Percentiles rank a stretch among this genome's conserved stretches.
phyloP scores from a whole-genome alignment of 2,113 vertebrate genomes.

The Seriola dumerili region DNA sequence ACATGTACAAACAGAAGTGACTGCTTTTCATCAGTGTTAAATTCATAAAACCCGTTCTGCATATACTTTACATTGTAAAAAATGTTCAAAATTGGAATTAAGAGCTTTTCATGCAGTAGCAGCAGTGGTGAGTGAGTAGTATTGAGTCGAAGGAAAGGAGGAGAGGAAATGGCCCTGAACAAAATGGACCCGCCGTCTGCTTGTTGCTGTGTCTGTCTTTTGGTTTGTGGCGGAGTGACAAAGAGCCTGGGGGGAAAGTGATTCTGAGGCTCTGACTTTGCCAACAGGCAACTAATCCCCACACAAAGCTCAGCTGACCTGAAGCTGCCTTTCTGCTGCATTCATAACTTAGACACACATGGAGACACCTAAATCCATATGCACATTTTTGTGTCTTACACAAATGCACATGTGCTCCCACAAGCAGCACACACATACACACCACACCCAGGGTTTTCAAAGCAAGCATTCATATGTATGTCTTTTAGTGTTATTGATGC shows the following conservation, averaged over 20 bases:
- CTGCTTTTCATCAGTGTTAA: background rate
- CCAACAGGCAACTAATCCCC: constrained; percentile 78
- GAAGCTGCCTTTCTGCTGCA: constrained; percentile 66
- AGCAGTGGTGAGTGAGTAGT: constrained; percentile 43
- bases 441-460: background rate
- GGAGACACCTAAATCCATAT: constrained; percentile 51
- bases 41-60: constrained; percentile 25
- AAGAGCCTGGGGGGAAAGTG: constrained; percentile 70
- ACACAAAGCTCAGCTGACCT: constrained; percentile 75
- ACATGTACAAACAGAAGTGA: background rate
- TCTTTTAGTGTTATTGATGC: background rate
- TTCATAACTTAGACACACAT: constrained; percentile 46
- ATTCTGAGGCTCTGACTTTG: constrained; percentile 76
- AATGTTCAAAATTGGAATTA: constrained; percentile 22
- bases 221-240: constrained; percentile 68
- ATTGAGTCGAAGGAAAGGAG: constrained; percentile 46
- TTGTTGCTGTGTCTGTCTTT: constrained; percentile 64
- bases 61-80: constrained; percentile 21
- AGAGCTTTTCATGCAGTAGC: constrained; percentile 31
- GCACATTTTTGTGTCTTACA: constrained; percentile 24
- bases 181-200: constrained; percentile 58
- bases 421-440: background rate
- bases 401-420: background rate
- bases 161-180: constrained; percentile 66
- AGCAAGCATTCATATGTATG: background rate